Base-by-base conservation (phyloP, 2,113 vertebrate species). In the Eurypyga helias region DNA sequence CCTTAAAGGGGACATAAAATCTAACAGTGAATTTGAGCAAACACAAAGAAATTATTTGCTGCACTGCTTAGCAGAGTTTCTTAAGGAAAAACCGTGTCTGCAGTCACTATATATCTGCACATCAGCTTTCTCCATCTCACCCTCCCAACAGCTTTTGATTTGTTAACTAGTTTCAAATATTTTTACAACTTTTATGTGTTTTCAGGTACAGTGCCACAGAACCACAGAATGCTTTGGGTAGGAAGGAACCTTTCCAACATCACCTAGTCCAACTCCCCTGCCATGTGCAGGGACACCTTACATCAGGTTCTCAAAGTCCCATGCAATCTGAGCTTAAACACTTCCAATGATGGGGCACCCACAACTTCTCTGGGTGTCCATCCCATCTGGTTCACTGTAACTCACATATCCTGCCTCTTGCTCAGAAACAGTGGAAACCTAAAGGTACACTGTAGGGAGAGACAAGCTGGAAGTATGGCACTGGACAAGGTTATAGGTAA, bases 221-320 rank as follows among this genome's bases (percentile, higher is more conserved):
- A 83, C 75, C 13, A 54, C 12, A 34, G 34, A 82, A 49, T 7
- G 6, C 11, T 43, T 46, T n/a, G 12, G 29, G 7, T n/a, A 29
- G 34, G 83, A 83, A 13, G 31, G 13, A 46, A 41, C 41, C 31
- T 6, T 66, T 78, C 70, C 70, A 43, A 60, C 25, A 73, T 36
- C 25, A 36, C 13, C 29, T 70, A 43, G 6, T 57, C 65, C 31
- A 70, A 25, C 0, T 1, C 5, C 21, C 17, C 12, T 24, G 7
- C 33, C 36, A 33, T 0, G 0, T 7, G 4, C 19, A 67, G 31
- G 11, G 18, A 45, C 48, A 13, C 2, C n/a, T 78, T 36, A 11
- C 18, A 16, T 2, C 1, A 64, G 13, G 19, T 18, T 76, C 55
- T 43, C 20, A 75, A 57, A 75, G 61, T 8, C 21, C n/a, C 7